phyloP scores from a whole-genome alignment of 2,888 invertebrate genomes.

The Ellobium chinense region DNA sequence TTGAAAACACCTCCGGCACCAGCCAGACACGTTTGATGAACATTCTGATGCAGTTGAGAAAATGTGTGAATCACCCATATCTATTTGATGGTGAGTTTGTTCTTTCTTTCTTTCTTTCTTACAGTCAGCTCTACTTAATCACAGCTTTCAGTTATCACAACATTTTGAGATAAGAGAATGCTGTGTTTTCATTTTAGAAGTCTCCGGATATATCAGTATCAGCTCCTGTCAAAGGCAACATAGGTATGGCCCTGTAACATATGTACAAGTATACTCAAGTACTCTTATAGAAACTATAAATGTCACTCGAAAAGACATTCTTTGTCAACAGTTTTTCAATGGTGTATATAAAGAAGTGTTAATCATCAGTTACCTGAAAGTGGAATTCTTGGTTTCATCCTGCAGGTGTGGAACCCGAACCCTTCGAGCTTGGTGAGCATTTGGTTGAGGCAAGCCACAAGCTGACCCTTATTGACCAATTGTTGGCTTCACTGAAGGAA shows the following conservation, averaged over 20 bases:
- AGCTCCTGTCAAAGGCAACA: no score
- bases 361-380: neutral
- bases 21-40: conserved; percentile 73
- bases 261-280: no score
- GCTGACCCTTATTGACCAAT: conserved; percentile 76
- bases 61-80: conserved; percentile 80
- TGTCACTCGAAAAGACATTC: no score
- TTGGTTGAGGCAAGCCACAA: conserved; percentile 79
- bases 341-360: no score
- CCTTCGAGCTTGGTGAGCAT: conserved; percentile 80
- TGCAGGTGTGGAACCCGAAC: conserved; percentile 80
- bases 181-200: no score
- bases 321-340: no score
- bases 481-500: conserved; percentile 73
- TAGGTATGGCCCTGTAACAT: no score
- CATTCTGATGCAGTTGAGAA: conserved; percentile 79
- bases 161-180: no score
- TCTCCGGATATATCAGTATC: no score
- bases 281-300: no score
- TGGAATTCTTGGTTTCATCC: neutral
- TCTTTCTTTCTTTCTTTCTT: neutral
- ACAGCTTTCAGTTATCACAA: no score
- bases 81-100: conserved; percentile 77
- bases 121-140: no score
- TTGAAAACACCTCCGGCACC: conserved; percentile 57